A percentile compares a stretch with the other conserved stretches of the same genome.
phyloP scores from a whole-genome alignment of 2,888 invertebrate species.

The Lordiphosa fenestrarum region DNA sequence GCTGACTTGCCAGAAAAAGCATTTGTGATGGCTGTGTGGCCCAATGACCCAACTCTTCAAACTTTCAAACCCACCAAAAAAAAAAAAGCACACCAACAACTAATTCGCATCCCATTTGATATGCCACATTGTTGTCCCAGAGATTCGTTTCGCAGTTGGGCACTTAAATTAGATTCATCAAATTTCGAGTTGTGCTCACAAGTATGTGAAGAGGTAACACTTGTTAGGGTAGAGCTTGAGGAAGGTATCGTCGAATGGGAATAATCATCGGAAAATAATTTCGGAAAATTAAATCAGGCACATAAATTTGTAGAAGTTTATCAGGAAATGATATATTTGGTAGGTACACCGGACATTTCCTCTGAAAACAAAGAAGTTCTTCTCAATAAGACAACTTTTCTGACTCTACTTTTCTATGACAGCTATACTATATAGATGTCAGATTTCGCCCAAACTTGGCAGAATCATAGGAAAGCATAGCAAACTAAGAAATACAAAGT shows the following conservation, averaged over 20 bases:
- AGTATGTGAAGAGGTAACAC: constrained; percentile 2
- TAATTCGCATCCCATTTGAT: constrained; percentile 40
- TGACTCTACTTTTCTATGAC: no score
- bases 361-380: no score
- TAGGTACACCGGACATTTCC: no score
- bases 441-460: no score
- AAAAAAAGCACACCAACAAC: constrained; percentile 9
- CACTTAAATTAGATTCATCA: constrained; percentile 39
- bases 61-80: constrained; percentile 11
- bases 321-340: no score
- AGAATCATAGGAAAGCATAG: no score
- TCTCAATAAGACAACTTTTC: no score
- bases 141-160: constrained; percentile 29
- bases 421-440: no score
- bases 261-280: no score
- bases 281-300: no score
- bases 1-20: constrained; percentile 13
- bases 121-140: constrained; percentile 45
- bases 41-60: constrained; percentile 35
- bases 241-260: background rate
- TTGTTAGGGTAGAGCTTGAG: background rate
- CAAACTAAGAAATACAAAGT: no score
- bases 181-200: constrained; percentile 23
- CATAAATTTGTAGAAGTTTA: no score
- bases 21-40: constrained; percentile 20